Base-by-base conservation (phyloP, 2,888 invertebrate species). In the Dromius quadrimaculatus region DNA sequence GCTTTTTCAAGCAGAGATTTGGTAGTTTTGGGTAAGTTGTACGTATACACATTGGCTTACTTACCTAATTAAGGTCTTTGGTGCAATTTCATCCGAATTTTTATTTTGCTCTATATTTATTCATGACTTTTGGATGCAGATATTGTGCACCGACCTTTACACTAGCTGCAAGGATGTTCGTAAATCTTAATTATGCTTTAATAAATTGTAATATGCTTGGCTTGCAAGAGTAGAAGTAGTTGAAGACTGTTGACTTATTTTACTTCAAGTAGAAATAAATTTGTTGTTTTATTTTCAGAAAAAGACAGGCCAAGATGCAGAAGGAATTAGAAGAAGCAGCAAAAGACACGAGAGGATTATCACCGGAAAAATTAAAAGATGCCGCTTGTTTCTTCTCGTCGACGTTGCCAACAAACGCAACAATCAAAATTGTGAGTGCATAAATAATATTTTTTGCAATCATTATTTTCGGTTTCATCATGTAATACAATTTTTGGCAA, bases 291-390 rank as follows among this genome's bases (percentile, higher is more conserved):
- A 13, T 23, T 88, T 87, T 54, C 87, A 95, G 95, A 83, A 92
- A 92, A 85, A 90, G 92, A 80, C 93, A 93, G 81, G 93, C 92
- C 74, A 93, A 92, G 83, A 87, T 97, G 81, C 91, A 93, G 79
- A 92, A 92, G 81, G 96, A 97, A 78, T 83, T 98, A 54, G 95
- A 95, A 83, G 97, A 97, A 79, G 97, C 97, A 15, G 94, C 94
- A 74, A 91, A 91, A 79, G 92, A 93, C 74, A 86, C 86, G 19
- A 85, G 88, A 74, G 84, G 85, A 71, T 82, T 85, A 38, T 85
- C 85, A 73, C 81, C 84, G 54, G 82, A 84, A 19, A 84, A 84
- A 73, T 75, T 84, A 63, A 83, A 83, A 74, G 86, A 87, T 76
- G 77, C 72, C 41, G 81, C 80, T 8, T 75, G 76, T 17, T 77